Conservation (phyloP, 2,797 vertebrate species). For the Chelonia mydas region DNA sequence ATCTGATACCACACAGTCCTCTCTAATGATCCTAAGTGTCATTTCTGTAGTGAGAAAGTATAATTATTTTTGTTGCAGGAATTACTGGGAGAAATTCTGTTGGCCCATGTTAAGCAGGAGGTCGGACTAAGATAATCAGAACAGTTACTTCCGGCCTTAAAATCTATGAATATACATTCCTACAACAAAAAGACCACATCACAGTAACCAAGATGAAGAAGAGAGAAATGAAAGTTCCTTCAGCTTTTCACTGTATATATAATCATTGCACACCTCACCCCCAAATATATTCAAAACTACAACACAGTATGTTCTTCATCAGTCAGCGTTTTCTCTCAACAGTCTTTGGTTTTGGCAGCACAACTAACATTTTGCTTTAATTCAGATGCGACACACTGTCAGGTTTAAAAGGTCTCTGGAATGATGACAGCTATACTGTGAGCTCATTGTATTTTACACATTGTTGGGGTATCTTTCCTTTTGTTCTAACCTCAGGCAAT, state of each 20-base stretch:
- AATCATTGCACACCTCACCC: not conserved
- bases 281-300: not conserved
- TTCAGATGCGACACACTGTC: not conserved
- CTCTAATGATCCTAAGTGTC: not conserved
- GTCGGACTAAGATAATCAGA: not conserved
- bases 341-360: not conserved
- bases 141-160: not conserved
- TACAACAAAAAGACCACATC: not conserved
- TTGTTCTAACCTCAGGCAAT: not conserved
- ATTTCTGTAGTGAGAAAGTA: not conserved
- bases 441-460: not conserved
- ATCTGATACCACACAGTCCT: not conserved
- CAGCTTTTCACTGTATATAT: not conserved
- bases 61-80: not conserved
- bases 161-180: not conserved
- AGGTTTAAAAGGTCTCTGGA: not conserved
- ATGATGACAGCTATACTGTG: not conserved
- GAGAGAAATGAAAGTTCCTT: not conserved
- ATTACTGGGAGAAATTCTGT: not conserved
- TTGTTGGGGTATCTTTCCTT: not conserved
- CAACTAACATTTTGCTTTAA: not conserved
- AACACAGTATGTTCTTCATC: not conserved
- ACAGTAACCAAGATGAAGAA: not conserved
- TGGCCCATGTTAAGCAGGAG: not conserved
- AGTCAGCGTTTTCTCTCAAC: not conserved